Base-by-base conservation (phyloP, 2,888 invertebrate genomes). In the Branchellion lobata region DNA sequence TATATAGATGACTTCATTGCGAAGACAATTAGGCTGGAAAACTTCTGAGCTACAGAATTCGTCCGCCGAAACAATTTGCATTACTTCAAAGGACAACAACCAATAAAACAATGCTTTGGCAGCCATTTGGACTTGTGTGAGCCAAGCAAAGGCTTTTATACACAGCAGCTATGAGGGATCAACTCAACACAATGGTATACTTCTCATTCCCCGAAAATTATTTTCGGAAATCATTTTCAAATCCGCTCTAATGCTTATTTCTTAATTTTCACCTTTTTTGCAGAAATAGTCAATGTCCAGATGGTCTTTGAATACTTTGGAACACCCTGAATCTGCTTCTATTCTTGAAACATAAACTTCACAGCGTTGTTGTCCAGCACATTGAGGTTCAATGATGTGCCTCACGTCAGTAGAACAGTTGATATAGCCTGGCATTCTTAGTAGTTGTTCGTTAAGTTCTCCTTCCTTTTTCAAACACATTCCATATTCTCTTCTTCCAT, bases 301-400 rank as follows among this genome's bases (percentile, higher is more conserved):
- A 77, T 77, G 36, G 27, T 61, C 1, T 34, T 65, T 77, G 0
- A 61, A 61, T 0, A 2, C 21, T 18, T 65, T 57, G 14, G 53
- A 57, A 61, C 77, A 77, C 11, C 1, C 34, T 65, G 77, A 57
- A 33, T 77, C 34, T 1, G 57, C 77, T 21, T 77, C 65, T 33
- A 77, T 65, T 36, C 34, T 65, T 14, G 36, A 61, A 3, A 77
- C 77, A 3, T 1, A n/a, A 1, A 77, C 21, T 18, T 61, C n/a
- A 27, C 77, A 77, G n/a, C n/a, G 61, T 31, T 61, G 61, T 65
- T 77, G 61, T 24, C 77, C 77, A 65, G 65, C 57, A 34, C 77
- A 77, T n/a, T 77, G 77, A 65, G 77, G 65, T 33, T 77, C 77
- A 53, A 77, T 57, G 27, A 77, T 77, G 65, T 57, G 53, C 36